Evolutionary conservation across 2,113 vertebrate species (phyloP).

Genomic region (Catharus bicknelli): DNA sequence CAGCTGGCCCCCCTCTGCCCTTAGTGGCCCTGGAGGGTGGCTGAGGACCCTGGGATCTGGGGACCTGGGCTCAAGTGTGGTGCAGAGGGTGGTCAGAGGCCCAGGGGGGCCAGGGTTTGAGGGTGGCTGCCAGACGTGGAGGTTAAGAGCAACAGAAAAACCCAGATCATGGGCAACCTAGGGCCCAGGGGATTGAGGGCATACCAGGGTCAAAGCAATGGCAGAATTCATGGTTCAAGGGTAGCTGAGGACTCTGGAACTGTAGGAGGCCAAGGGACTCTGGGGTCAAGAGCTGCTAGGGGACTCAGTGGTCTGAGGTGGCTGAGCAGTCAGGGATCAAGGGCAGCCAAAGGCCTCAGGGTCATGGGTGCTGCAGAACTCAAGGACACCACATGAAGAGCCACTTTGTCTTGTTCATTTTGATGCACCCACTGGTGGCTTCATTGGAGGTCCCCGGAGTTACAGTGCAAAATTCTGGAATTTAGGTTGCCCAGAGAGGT

Average conservation of each 20-base stretch:
- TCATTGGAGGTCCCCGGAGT: background rate
- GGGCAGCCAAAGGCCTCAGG: background rate
- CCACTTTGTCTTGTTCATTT: background rate
- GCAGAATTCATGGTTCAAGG: background rate
- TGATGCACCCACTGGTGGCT: background rate
- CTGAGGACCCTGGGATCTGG: background rate
- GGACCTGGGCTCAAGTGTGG: background rate
- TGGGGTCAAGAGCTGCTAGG: background rate
- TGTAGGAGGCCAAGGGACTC: background rate
- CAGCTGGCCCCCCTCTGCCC: background rate
- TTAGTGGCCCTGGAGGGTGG: background rate
- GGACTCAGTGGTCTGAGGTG: background rate
- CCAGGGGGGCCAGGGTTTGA: background rate
- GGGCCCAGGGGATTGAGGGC: background rate
- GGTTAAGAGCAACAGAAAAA: background rate
- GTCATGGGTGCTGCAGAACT: background rate
- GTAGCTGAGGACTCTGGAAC: background rate
- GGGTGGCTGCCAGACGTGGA: background rate
- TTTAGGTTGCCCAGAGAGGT: background rate
- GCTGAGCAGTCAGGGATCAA: background rate
- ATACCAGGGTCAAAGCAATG: background rate
- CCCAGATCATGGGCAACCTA: background rate
- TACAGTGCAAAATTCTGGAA: background rate
- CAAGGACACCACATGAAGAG: background rate
- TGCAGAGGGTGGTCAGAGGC: background rate